phyloP scores from a whole-genome alignment of 2,888 invertebrate species.

The Toxonevra muliebris region DNA sequence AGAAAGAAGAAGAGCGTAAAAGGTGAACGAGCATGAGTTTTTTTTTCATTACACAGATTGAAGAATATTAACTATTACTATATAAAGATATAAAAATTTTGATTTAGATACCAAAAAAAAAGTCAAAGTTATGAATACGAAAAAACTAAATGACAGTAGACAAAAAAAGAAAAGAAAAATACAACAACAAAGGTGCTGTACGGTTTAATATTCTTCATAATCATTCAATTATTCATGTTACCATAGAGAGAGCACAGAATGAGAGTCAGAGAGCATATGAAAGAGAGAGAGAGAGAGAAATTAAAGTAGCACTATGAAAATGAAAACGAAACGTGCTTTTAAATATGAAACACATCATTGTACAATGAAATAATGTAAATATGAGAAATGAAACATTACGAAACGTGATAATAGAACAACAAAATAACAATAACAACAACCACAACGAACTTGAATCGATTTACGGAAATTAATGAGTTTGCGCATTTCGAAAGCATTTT shows the following conservation, averaged over 20 bases:
- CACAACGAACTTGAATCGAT: conserved; percentile 44
- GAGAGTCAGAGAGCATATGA: conserved; percentile 7
- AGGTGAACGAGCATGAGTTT: no score
- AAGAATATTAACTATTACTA: no score
- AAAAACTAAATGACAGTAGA: no score
- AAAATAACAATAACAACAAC: conserved; percentile 8
- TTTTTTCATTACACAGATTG: no score
- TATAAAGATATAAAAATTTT: no score
- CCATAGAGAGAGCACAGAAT: background rate
- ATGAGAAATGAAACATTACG: background rate
- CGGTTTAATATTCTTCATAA: no score
- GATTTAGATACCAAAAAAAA: no score
- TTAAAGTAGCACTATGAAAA: conserved; percentile 9
- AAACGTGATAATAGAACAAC: conserved; percentile 9
- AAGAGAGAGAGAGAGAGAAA: conserved; percentile 14
- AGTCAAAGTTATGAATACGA: no score
- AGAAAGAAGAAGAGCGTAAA: no score
- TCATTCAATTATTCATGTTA: background rate
- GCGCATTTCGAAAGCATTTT: conserved; percentile 46
- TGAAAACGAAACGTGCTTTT: background rate
- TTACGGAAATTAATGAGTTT: conserved; percentile 50
- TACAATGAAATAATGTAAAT: background rate
- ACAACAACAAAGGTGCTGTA: no score
- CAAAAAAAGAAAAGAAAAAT: no score
- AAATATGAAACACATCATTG: background rate